Base-by-base conservation (phyloP, 2,113 vertebrate genomes). In the Andinoacara biseriatus region DNA sequence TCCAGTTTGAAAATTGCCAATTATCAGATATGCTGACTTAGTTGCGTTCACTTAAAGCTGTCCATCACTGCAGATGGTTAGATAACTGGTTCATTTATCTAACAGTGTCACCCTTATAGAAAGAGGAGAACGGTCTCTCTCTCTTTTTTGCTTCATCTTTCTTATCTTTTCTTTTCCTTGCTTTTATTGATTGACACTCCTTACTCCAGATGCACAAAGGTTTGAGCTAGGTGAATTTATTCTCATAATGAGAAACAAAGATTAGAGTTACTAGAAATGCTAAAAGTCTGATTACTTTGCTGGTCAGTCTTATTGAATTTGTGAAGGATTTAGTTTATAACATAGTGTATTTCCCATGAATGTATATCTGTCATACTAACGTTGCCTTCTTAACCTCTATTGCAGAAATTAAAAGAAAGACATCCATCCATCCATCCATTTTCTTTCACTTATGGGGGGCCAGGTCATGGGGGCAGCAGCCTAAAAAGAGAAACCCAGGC, bases 11-110 rank as follows among this genome's bases (percentile, higher is more conserved):
- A 81, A 86, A 81, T 81, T 81, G 84, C 65, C 91, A 90, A 90
- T 94, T 92, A 92, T 79, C 59, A 91, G 89, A 91, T 87, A 69
- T 91, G 90, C 87, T 92, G 90, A 89, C 80, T 81, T 49, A 67
- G 72, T 89, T 67, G 22, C 58, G 80, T 76, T 76, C 86, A 74
- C 86, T 84, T 78, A 62, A 84, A 84, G 54, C 80, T 81, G 86
- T 90, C 87, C 84, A 72, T 93, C 86, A 89, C 54, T 38, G n/a
- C 62, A 67, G 82, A 86, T 62, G 29, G 57, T 15, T n/a, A 35
- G 35, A 79, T 90, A 81, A 83, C 76, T 8, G 58, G 54, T 15
- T 59, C 81, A 84, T 88, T 89, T 67, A 67, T 67, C 22, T 2
- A 29, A 67, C 40, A 67, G 22, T 26, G 63, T 26, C 63, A 46